Evolutionary conservation across 2,797 vertebrate species (phyloP), one percentile per base, ranked within the genome.

Genomic region (Kryptolebias ocellatus): DNA sequence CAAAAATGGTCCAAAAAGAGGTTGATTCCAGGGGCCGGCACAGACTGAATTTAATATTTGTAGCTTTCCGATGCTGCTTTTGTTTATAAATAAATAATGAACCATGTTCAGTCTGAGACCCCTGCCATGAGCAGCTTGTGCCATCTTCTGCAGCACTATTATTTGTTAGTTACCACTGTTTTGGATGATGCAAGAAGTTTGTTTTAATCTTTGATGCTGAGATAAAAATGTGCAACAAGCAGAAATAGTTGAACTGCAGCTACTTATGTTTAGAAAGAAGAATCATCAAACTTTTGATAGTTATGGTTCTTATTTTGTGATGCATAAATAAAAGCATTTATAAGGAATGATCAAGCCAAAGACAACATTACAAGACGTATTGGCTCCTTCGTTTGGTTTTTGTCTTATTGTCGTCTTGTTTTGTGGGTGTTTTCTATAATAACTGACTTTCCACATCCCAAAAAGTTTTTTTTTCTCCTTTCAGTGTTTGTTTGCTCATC

Each of bases 121-220:
- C 31, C 72, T 50, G 37, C 18, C 3, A 31, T 39, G 24, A 71
- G 57, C 4, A n/a, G 15, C 31, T 24, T 24, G 20, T 24, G 20
- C 20, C 20, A 24, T 24, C 20, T 24, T 24, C 20, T 34, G 31
- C 5, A 5, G 1, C 1, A 3, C 31, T 34, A 4, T 6, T 34
- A 34, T 9, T 34, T 34, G 4, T 34, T 34, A 3, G 5, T 34
- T 34, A 34, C 9, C 31, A 34, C 31, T 5, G 51, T 28, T 70
- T 47, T 42, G 54, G 34, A 74, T 81, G 82, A 83, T 75, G 70
- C 80, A 76, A 79, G 53, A 64, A 82, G 76, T 66, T 84, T 76
- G 74, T 62, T 63, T 47, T 78, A 44, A 8, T 34, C 31, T 34
- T 34, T 34, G 31, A 3, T 34, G 31, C 9, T 8, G 9, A 34